Percentiles rank a stretch among this genome's conserved stretches.
phyloP scores from a whole-genome alignment of 2,797 vertebrate species.

The Streptopelia turtur region DNA sequence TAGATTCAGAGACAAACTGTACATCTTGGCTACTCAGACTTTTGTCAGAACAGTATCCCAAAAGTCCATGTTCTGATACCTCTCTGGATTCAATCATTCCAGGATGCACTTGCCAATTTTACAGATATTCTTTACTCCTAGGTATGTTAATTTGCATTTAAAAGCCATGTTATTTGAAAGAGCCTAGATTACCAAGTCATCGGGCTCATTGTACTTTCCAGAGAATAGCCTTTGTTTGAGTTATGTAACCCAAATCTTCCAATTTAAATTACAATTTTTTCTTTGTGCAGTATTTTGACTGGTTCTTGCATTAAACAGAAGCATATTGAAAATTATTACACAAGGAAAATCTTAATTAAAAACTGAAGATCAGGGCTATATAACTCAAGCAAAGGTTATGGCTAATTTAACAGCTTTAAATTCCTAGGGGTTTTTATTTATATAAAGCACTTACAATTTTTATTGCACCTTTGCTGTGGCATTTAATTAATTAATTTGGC shows the following conservation, averaged over 20 bases:
- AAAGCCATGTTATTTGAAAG: background rate
- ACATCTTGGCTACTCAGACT: background rate
- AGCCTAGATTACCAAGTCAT: background rate
- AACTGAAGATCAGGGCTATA: background rate
- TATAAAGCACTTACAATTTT: conserved; percentile 25
- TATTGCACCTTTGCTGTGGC: background rate
- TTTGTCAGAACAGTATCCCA: background rate
- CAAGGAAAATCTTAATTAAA: conserved; percentile 49
- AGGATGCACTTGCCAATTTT: background rate
- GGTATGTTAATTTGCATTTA: background rate
- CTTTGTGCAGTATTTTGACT: background rate
- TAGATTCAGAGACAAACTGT: background rate
- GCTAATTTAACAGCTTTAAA: conserved; percentile 56
- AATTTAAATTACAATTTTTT: background rate
- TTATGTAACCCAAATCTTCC: background rate
- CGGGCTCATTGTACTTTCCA: background rate
- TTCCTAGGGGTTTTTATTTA: conserved; percentile 26
- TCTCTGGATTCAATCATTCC: background rate
- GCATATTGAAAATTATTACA: conserved; percentile 28
- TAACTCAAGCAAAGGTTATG: conserved; percentile 51
- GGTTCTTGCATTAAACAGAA: conserved; percentile 1
- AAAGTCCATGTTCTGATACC: background rate
- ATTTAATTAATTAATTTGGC: conserved; percentile 58
- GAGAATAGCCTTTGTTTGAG: conserved; percentile 4
- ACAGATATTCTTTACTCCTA: background rate